Base-by-base conservation (phyloP, 2,113 vertebrate genomes). In the Austrofundulus limnaeus region DNA sequence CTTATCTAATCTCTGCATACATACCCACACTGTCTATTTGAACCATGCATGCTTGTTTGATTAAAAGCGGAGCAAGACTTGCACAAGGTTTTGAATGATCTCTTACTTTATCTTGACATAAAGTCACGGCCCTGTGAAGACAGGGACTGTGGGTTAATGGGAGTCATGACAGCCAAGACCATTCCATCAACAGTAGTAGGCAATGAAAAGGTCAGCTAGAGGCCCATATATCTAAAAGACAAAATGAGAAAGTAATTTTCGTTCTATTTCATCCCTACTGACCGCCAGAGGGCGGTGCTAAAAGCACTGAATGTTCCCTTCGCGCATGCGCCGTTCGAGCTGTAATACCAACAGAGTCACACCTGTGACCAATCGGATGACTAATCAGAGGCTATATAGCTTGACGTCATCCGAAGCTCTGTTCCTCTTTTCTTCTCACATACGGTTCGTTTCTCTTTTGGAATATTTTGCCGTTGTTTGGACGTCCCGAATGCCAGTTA, bases 41-140 rank as follows among this genome's bases (percentile, higher is more conserved):
- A 83, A 72, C 53, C 21, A 5, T 19, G 24, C n/a, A 64, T 11
- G 61, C 50, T 58, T 67, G 67, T 80, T 72, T 85, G 76, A 78
- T 84, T 75, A 84, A 82, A 80, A 70, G 48, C 39, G 51, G 31
- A 77, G 47, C 50, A 21, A 28, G 47, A 55, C 31, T 58, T 61
- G 46, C 39, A 61, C 42, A 57, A 14, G 63, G 41, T 78, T 61
- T 59, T 57, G 59, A 78, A 66, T 82, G 66, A 77, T 81, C 67
- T 78, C 73, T 77, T 58, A 75, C 72, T 79, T 71, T 75, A 65
- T 78, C 75, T 83, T 77, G 82, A 80, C 66, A 86, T 70, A 83
- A 25, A 80, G 53, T 38, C 66, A 55, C 62, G 76, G 54, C 73
- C 70, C 71, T 48, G 64, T 83, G 77, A 74, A 82, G 61, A 28